Evolutionary conservation across 2,113 vertebrate genomes (phyloP).

Genomic region (Petrocephalus microphthalmus): DNA sequence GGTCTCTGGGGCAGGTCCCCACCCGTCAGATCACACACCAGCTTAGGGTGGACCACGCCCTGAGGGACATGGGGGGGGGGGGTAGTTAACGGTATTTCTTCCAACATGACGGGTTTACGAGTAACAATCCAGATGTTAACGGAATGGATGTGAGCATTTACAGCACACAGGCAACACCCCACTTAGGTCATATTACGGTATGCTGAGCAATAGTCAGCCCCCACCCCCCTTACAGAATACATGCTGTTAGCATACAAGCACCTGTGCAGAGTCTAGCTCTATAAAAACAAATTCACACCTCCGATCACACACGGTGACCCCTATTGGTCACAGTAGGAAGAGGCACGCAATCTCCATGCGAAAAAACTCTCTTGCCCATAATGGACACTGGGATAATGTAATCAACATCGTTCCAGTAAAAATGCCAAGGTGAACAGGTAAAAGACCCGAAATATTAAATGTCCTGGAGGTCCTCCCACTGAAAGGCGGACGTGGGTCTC

Average conservation of each 20-base stretch:
- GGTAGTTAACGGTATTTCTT: not conserved
- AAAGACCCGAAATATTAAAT: not conserved
- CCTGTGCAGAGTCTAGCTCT: not conserved
- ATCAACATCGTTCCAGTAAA: not conserved
- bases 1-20: not conserved
- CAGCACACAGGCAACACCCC: not conserved
- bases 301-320: not conserved
- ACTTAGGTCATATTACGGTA: not conserved
- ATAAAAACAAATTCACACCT: not conserved
- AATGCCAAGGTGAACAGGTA: not conserved
- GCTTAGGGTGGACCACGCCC: not conserved
- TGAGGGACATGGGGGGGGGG: not conserved
- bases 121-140: not conserved
- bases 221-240: not conserved
- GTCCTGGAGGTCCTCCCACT: not conserved
- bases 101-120: not conserved
- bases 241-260: not conserved
- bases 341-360: not conserved
- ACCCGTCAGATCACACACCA: not conserved
- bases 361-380: not conserved
- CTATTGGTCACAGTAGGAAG: not conserved
- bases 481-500: not conserved
- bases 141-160: not conserved
- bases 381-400: not conserved
- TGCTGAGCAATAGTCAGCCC: not conserved